A percentile compares a stretch with the other conserved stretches of the same genome.
These are phyloP conservation scores for Pseudorhombus dupliciocellatus DNA, from an alignment of 2,113 vertebrate genomes.

Conservation along the genomic window DNA sequence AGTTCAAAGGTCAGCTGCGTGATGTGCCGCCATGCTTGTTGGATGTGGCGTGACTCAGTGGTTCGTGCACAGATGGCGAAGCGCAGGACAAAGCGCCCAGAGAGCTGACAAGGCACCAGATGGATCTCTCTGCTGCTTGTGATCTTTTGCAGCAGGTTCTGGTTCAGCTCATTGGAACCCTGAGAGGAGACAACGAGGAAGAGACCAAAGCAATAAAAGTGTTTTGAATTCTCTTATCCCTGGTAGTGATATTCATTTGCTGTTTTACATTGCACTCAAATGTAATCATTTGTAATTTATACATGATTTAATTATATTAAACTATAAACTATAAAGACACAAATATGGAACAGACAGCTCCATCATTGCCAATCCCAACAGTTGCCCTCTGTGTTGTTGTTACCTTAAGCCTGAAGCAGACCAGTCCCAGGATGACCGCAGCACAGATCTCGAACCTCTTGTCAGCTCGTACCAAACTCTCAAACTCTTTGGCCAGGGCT, in stretches of 20 bases:
- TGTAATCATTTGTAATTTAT: no score
- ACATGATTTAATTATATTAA: no score
- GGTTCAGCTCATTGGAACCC: slow-evolving; percentile 88
- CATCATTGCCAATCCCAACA: neutral
- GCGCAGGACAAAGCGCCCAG: slow-evolving; percentile 87
- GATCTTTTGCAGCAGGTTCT: slow-evolving; percentile 88
- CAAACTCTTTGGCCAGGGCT: slow-evolving; percentile 89
- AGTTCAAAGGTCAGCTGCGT: slow-evolving; percentile 81
- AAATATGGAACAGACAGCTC: neutral
- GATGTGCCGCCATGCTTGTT: slow-evolving; percentile 90
- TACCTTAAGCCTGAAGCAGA: slow-evolving; percentile 99
- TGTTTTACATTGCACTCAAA: neutral
- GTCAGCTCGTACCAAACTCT: slow-evolving; percentile 86
- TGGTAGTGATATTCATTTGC: neutral
- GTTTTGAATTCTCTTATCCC: neutral
- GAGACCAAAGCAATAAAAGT: neutral
- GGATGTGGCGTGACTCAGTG: slow-evolving; percentile 85
- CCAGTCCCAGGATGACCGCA: slow-evolving; percentile 90
- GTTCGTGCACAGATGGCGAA: slow-evolving; percentile 88
- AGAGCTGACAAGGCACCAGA: slow-evolving; percentile 89
- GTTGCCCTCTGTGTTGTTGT: neutral
- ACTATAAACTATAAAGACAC: no score
- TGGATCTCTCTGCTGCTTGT: slow-evolving; percentile 87
- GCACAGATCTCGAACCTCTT: slow-evolving; percentile 91
- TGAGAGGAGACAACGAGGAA: slow-evolving; percentile 13